phyloP scores from a whole-genome alignment of 1,140 invertebrate species.

The Anthonomus grandis region DNA sequence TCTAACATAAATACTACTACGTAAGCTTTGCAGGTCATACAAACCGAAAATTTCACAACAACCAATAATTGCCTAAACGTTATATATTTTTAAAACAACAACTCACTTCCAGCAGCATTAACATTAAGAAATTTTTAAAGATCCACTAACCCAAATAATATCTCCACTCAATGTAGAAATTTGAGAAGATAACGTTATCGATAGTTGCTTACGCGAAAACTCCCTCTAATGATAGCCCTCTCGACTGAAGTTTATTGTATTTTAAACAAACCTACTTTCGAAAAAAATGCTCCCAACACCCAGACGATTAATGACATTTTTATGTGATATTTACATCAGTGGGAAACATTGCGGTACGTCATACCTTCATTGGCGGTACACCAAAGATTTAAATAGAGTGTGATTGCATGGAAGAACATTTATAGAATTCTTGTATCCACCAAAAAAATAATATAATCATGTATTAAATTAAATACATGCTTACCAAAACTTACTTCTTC shows the following conservation, averaged over 20 bases:
- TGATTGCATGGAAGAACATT: background rate
- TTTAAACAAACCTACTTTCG: slow-evolving; percentile 25
- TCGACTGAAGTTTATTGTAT: slow-evolving; percentile 21
- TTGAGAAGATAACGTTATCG: slow-evolving; percentile 6
- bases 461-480: background rate
- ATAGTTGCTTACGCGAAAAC: slow-evolving; percentile 6
- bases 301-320: slow-evolving; percentile 27
- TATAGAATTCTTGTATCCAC: background rate
- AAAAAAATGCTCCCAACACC: slow-evolving; percentile 26
- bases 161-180: too few relatives aligned
- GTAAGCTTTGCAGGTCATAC: too few relatives aligned
- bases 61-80: too few relatives aligned
- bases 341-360: slow-evolving; percentile 17
- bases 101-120: too few relatives aligned
- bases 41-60: too few relatives aligned
- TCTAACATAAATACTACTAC: too few relatives aligned
- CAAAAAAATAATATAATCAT: background rate
- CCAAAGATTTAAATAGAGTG: background rate
- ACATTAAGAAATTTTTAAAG: too few relatives aligned
- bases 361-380: slow-evolving; percentile 9
- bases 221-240: slow-evolving; percentile 22
- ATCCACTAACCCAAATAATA: too few relatives aligned
- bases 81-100: too few relatives aligned
- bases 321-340: slow-evolving; percentile 26
- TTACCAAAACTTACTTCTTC: background rate